Conservation (phyloP, 2,888 invertebrate species). For the Dermolepida albohirtum region DNA sequence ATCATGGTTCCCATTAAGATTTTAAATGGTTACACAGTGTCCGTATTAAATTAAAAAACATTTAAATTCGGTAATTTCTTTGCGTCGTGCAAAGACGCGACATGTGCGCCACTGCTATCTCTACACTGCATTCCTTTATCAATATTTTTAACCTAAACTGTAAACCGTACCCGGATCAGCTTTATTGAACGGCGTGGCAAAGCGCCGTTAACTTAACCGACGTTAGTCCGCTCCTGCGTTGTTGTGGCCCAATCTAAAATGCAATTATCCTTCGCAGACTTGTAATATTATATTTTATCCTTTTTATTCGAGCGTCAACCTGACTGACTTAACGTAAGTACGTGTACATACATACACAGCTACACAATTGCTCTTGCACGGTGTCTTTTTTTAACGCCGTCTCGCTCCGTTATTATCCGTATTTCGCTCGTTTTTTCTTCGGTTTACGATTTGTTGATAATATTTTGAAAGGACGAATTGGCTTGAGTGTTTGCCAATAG, state of each 20-base stretch:
- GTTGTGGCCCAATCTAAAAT: constrained; percentile 36
- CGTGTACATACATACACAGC: not conserved
- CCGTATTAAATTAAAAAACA: no score
- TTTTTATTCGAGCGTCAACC: constrained; percentile 23
- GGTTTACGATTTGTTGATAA: no score
- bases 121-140: constrained; percentile 1
- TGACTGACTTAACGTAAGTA: constrained; percentile 1
- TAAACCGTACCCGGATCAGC: constrained; percentile 20
- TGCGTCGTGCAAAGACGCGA: no score
- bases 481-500: no score
- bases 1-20: no score
- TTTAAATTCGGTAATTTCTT: no score
- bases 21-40: no score
- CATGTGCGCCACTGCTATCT: no score
- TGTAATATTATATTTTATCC: constrained; percentile 42
- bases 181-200: constrained; percentile 32
- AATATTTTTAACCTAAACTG: constrained; percentile 37
- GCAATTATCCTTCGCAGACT: constrained; percentile 43
- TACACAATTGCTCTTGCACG: not conserved
- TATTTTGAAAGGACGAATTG: no score
- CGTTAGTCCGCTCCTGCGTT: constrained; percentile 20
- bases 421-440: no score
- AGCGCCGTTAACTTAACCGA: not conserved
- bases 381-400: not conserved
- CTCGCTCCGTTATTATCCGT: not conserved